Conservation (phyloP, 2,888 invertebrate genomes). For the Rutpela maculata region DNA sequence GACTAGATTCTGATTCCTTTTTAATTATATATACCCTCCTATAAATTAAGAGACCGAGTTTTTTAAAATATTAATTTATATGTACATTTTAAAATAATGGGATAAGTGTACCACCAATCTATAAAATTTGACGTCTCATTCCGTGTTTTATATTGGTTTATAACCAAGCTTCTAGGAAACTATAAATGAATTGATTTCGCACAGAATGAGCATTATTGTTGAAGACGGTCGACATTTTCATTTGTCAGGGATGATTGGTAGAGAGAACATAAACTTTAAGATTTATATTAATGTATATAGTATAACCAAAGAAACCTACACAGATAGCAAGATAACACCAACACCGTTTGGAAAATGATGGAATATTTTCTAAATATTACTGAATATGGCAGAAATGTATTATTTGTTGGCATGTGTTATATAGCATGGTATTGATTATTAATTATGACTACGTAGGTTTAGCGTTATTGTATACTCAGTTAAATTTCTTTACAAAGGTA, state of each 20-base stretch:
- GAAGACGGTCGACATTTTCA: conserved; percentile 65
- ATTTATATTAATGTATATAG: conserved; percentile 62
- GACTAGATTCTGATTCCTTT: too few species aligned
- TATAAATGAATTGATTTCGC: conserved; percentile 57
- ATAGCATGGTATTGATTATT: conserved; percentile 32
- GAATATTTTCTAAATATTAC: conserved; percentile 33
- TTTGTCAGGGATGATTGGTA: conserved; percentile 64
- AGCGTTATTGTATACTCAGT: conserved; percentile 19
- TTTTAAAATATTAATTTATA: conserved; percentile 3
- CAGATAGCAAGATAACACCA: conserved; percentile 40
- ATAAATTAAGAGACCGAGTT: neutral
- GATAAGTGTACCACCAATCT: conserved; percentile 13
- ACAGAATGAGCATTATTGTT: conserved; percentile 59
- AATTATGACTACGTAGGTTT: conserved; percentile 31
- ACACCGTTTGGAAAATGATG: conserved; percentile 32
- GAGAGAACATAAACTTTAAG: conserved; percentile 60
- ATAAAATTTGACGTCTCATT: conserved; percentile 32
- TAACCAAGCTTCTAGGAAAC: conserved; percentile 26
- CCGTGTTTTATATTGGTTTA: conserved; percentile 28
- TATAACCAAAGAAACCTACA: conserved; percentile 55
- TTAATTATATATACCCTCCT: too few species aligned
- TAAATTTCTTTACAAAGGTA: conserved; percentile 4
- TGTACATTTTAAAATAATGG: neutral
- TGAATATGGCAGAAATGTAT: conserved; percentile 29
- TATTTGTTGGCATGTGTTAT: conserved; percentile 23